Evolutionary conservation across 2,888 invertebrate genomes (phyloP).

Genomic region (Pachydiplax longipennis): DNA sequence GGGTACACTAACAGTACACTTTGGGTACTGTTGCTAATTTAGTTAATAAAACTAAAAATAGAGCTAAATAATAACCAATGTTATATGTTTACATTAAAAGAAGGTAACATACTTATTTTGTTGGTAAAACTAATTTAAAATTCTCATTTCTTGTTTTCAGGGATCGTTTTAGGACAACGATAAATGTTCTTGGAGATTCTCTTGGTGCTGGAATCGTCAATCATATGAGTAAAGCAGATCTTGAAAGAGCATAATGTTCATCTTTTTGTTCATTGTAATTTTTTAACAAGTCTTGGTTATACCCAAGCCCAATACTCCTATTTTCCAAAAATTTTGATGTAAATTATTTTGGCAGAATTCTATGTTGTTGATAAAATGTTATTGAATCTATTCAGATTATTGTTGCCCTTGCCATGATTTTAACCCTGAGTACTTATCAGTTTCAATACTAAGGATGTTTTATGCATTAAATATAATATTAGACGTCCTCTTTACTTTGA

Average conservation of each 20-base stretch:
- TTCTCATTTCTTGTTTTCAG: conserved; percentile 60
- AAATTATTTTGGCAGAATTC: conserved; percentile 40
- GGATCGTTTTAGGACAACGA: conserved; percentile 85
- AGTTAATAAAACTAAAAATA: no score
- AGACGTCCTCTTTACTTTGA: conserved; percentile 28
- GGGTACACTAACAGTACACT: no score
- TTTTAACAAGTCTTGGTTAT: conserved; percentile 36
- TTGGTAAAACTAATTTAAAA: no score
- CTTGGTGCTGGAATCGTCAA: conserved; percentile 92
- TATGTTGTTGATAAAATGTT: conserved; percentile 34
- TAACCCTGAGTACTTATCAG: conserved; percentile 43
- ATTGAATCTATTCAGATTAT: conserved; percentile 19
- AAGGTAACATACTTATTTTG: no score
- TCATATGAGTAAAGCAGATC: conserved; percentile 79
- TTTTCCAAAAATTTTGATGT: conserved; percentile 28
- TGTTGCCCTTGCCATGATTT: conserved; percentile 23
- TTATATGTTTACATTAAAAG: no score
- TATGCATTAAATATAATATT: conserved; percentile 6
- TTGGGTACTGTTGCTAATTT: no score
- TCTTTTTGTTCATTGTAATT: conserved; percentile 2
- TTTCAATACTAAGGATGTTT: conserved; percentile 27
- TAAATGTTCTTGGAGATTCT: conserved; percentile 96
- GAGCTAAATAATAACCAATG: no score
- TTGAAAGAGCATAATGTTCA: conserved; percentile 56
- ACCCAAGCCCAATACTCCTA: conserved; percentile 35